Conservation (phyloP, 2,797 vertebrate genomes). For the Rhinoraja longicauda region DNA sequence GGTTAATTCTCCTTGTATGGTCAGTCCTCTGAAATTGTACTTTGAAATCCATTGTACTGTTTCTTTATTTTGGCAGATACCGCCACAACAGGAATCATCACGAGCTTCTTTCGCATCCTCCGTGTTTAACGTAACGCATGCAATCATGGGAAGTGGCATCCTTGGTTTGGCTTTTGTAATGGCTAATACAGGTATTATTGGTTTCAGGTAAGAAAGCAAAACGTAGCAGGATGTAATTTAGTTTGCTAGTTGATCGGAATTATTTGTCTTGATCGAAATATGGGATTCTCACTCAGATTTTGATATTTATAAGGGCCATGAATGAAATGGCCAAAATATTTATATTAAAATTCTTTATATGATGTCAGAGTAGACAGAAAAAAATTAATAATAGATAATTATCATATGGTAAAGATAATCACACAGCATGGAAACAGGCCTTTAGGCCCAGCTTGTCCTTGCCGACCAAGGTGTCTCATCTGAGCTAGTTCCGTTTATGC, state of each 20-base stretch:
- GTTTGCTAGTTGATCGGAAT: background rate
- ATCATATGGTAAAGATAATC: no score
- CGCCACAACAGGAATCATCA: conserved; percentile 41
- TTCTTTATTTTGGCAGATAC: conserved; percentile 48
- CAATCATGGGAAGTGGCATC: conserved; percentile 91
- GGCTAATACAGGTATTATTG: conserved; percentile 79
- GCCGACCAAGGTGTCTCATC: no score
- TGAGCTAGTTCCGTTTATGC: no score
- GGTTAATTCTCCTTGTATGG: background rate
- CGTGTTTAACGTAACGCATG: conserved; percentile 91
- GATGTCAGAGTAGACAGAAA: background rate
- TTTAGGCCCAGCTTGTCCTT: no score
- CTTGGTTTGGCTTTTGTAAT: conserved; percentile 86
- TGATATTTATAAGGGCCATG: background rate
- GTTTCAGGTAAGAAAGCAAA: conserved; percentile 72
- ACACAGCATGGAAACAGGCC: no score
- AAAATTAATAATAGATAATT: background rate
- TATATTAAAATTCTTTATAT: background rate
- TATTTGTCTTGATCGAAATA: background rate
- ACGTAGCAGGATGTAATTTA: background rate
- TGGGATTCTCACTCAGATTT: no score
- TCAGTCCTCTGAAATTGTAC: background rate
- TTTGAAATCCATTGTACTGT: background rate
- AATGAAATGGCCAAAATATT: background rate
- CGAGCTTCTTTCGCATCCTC: conserved; percentile 77